Conservation (phyloP, 2,797 vertebrate species). For the Rhinella marina region DNA sequence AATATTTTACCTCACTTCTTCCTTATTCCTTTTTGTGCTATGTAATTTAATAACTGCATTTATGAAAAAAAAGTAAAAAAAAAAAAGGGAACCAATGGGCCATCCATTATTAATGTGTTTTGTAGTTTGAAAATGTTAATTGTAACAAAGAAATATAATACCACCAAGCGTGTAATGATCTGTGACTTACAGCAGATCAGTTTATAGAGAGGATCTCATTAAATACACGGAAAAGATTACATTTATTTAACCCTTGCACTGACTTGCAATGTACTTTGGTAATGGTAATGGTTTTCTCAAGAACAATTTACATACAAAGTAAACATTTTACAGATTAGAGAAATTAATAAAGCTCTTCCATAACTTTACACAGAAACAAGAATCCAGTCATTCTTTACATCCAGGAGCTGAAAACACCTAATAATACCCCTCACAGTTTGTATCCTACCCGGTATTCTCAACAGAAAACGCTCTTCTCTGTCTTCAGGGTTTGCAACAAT, state of each 20-base stretch:
- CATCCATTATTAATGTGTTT: slow-evolving; percentile 57
- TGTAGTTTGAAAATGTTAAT: slow-evolving; percentile 59
- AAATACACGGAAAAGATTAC: slow-evolving; percentile 34
- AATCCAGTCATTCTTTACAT: too few species aligned
- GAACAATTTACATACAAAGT: too few species aligned
- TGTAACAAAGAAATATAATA: slow-evolving; percentile 59
- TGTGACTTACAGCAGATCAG: slow-evolving; percentile 51
- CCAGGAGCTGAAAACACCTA: too few species aligned
- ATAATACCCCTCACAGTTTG: not conserved
- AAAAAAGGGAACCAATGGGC: slow-evolving; percentile 31
- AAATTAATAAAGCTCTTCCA: too few species aligned
- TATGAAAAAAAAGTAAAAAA: not conserved
- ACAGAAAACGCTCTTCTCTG: not conserved
- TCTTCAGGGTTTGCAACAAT: not conserved
- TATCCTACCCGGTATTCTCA: not conserved
- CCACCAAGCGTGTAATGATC: slow-evolving; percentile 54
- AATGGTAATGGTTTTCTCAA: not conserved
- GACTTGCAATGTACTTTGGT: not conserved
- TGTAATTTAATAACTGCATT: slow-evolving; percentile 38
- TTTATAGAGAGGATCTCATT: slow-evolving; percentile 41
- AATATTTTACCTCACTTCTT: not conserved
- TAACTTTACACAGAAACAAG: too few species aligned
- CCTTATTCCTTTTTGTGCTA: not conserved
- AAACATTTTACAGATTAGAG: too few species aligned
- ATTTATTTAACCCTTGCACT: slow-evolving; percentile 35